Evolutionary conservation across 2,113 vertebrate genomes (phyloP), one percentile per base, ranked within the genome.

Genomic region (Actenoides hombroni): DNA sequence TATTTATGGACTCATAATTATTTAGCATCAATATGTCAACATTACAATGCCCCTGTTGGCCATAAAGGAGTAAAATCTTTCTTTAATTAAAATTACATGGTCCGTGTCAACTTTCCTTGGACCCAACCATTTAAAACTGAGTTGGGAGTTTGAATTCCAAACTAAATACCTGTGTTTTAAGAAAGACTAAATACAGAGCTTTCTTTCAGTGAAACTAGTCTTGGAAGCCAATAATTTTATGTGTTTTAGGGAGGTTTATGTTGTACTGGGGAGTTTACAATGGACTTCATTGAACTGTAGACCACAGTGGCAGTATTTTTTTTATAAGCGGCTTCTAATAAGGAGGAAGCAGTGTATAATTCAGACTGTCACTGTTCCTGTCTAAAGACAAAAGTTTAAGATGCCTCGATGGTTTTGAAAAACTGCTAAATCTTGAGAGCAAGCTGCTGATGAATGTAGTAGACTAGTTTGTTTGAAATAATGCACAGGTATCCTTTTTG

Each of bases 71-170:
- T 31, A 82, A 96, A 97, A 95, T 95, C 94, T 94, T 94, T 98
- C 94, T 96, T 97, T 97, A 97, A 97, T 97, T 97, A 94, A 96
- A 97, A 97, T 97, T 97, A 96, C 94, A 96, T 95, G 95, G 95
- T 40, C 94, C 68, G 59, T 96, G 95, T 97, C 96, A 96, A 95
- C 90, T 97, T 97, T 95, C 90, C 92, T 96, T 97, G 95, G 97
- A 95, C 84, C 90, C 76, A 89, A 25, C 69, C 74, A 97, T 98
- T 98, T 97, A 97, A 97, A 97, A 96, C 88, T 93, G 91, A 91
- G 63, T 83, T 94, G 96, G 93, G 96, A 97, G 88, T 94, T 95
- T 60, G 95, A 95, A 92, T 96, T 97, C 94, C 88, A 96, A 94
- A 76, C 73, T 89, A 95, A 96, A 94, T 96, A 93, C 87, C 90